phyloP scores from a whole-genome alignment of 2,113 vertebrate genomes.

The Amphiprion ocellaris region DNA sequence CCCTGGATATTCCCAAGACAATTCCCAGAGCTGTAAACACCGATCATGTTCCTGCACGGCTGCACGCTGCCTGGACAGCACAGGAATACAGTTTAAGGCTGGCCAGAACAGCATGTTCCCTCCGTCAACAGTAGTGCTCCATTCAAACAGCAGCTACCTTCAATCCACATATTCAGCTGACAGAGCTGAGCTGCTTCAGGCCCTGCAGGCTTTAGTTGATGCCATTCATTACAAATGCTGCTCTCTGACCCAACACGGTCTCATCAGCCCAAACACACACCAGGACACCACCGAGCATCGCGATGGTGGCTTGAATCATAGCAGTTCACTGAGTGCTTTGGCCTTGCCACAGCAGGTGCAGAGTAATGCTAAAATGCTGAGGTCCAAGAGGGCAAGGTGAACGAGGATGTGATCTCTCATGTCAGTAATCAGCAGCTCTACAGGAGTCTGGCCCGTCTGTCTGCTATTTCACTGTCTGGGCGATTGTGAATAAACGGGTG shows the following conservation, averaged over 20 bases:
- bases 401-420: background rate
- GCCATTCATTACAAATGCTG: background rate
- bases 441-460: conserved; percentile 9
- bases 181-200: conserved; percentile 5
- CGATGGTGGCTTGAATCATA: conserved; percentile 1
- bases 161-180: conserved; percentile 31
- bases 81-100: background rate
- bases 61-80: conserved; percentile 27
- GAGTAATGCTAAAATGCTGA: background rate
- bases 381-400: background rate
- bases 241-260: no score
- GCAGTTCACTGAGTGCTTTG: background rate
- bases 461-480: conserved; percentile 17
- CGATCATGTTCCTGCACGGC: conserved; percentile 10
- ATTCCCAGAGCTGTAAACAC: background rate
- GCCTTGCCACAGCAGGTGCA: background rate
- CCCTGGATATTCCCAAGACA: background rate
- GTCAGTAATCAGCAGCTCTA: background rate
- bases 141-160: conserved; percentile 23
- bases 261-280: no score
- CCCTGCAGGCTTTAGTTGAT: conserved; percentile 26
- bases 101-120: conserved; percentile 63
- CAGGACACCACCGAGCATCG: conserved; percentile 9
- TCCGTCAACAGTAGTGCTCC: conserved; percentile 1
- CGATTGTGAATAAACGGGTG: conserved; percentile 17